Conservation (phyloP, 92 coral and sea anemone genomes). For the Siderastrea radians region DNA sequence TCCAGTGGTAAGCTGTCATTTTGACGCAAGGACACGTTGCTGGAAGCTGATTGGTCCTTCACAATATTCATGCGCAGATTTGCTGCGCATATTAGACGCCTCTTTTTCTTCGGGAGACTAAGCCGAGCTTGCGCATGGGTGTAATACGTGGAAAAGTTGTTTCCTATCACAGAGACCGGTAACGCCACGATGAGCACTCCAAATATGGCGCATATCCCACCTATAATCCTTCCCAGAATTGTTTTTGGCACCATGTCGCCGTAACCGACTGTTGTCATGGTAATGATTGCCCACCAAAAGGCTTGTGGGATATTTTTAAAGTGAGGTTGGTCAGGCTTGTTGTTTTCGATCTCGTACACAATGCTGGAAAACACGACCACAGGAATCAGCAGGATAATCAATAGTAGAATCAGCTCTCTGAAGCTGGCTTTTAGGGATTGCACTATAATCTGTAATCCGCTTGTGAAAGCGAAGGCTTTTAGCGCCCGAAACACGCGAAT, state of each 20-base stretch:
- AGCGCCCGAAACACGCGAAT: conserved; percentile 92
- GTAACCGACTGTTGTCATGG: conserved; percentile 98
- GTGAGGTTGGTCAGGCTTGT: conserved; percentile 30
- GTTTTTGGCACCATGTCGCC: conserved; percentile 93
- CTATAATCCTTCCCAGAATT: conserved; percentile 80
- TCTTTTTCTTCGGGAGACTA: conserved; percentile 91
- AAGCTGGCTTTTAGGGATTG: conserved; percentile 97
- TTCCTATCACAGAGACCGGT: conserved; percentile 98
- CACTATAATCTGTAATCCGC: conserved; percentile 95
- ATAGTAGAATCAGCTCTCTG: conserved; percentile 82
- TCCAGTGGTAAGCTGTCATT: conserved; percentile 13
- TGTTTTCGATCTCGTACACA: conserved; percentile 82
- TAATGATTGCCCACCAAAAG: conserved; percentile 99
- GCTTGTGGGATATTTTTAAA: conserved; percentile 91
- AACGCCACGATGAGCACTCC: conserved; percentile 97
- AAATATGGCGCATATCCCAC: conserved; percentile 94
- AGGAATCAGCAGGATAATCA: conserved; percentile 88
- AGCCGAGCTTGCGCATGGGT: conserved; percentile 99
- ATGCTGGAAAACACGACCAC: conserved; percentile 92
- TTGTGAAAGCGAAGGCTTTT: conserved; percentile 91
- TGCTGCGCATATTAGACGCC: conserved; percentile 84
- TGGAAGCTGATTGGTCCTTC: conserved; percentile 77
- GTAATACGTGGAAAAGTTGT: conserved; percentile 94
- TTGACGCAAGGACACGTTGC: conserved; percentile 32
- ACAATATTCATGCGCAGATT: conserved; percentile 61